These are phyloP conservation scores for Nemurella pictetii DNA, from an alignment of 2,888 invertebrate genomes.

Conservation along the genomic window DNA sequence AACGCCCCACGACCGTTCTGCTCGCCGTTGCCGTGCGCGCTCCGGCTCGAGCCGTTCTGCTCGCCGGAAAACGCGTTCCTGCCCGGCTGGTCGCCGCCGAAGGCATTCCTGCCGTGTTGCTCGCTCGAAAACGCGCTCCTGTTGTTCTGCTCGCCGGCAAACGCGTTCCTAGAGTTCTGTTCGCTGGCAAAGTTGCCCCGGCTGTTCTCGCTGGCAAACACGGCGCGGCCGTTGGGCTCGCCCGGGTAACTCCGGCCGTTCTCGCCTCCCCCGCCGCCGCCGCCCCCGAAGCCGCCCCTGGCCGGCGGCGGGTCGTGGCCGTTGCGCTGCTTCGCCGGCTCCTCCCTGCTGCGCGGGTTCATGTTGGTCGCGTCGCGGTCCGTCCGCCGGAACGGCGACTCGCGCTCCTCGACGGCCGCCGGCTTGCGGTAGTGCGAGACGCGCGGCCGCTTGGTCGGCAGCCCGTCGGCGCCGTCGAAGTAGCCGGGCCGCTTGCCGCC, in stretches of 20 bases:
- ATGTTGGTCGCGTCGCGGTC: conserved; percentile 54
- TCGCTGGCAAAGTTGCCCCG: not conserved
- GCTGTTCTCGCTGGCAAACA: not conserved
- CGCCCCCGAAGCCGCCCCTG: conserved; percentile 49
- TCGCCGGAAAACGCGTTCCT: not conserved
- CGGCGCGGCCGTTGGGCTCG: not conserved
- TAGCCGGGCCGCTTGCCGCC: conserved; percentile 64
- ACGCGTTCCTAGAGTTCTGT: not conserved
- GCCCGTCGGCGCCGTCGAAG: conserved; percentile 62
- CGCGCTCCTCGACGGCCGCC: conserved; percentile 37
- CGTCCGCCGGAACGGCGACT: conserved; percentile 48
- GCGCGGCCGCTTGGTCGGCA: conserved; percentile 75
- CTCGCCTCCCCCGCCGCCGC: too few species aligned
- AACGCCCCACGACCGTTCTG: too few species aligned
- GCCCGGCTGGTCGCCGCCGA: not conserved
- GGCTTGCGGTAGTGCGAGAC: conserved; percentile 81
- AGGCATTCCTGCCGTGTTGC: not conserved
- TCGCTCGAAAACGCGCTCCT: not conserved
- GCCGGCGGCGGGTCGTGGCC: conserved; percentile 51
- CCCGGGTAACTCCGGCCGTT: not conserved
- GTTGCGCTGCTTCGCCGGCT: conserved; percentile 38
- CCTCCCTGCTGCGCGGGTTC: conserved; percentile 55
- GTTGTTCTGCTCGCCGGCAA: not conserved
- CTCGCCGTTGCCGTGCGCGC: too few species aligned
- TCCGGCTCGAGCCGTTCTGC: not conserved